A percentile compares a stretch with the other conserved stretches of the same genome.
These are phyloP conservation scores for Hippocampus zosterae DNA, from an alignment of 2,113 vertebrate genomes.

Conservation along the genomic window DNA sequence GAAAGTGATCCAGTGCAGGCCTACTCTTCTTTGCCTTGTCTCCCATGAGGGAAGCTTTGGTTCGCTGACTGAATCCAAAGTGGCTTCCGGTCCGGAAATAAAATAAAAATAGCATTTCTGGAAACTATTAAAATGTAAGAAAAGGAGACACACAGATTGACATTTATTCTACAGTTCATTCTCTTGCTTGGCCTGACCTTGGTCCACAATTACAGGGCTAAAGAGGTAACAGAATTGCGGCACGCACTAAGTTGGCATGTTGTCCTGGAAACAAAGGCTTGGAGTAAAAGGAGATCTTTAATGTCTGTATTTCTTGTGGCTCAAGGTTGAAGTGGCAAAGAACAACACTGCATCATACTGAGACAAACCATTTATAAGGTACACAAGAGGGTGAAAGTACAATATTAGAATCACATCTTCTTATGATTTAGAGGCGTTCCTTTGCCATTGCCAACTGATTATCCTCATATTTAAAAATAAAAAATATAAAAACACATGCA, in stretches of 20 bases:
- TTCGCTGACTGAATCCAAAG: conserved; percentile 71
- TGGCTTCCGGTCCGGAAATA: conserved; percentile 58
- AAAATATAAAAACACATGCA: not conserved
- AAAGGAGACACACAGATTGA: conserved; percentile 69
- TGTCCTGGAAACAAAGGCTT: conserved; percentile 15
- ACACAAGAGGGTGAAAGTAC: not conserved
- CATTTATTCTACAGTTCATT: conserved; percentile 51
- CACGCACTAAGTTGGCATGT: conserved; percentile 39
- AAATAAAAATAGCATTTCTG: conserved; percentile 73
- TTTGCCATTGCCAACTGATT: not conserved
- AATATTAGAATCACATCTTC: not conserved
- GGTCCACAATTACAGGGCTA: conserved; percentile 33
- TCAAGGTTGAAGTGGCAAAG: not conserved
- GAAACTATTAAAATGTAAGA: conserved; percentile 73
- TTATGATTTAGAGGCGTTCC: not conserved
- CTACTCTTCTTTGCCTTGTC: conserved; percentile 50
- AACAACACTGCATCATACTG: not conserved
- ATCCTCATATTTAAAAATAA: not conserved
- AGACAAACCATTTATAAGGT: not conserved
- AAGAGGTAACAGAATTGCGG: conserved; percentile 41
- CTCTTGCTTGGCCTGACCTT: conserved; percentile 24
- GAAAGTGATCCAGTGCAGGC: conserved; percentile 60
- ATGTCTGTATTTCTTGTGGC: not conserved
- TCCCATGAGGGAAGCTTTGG: conserved; percentile 62
- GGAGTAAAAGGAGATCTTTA: conserved; percentile 19